Percentiles rank a stretch among this genome's conserved stretches.
These are phyloP conservation scores for Helogale parvula DNA, from an alignment of 2,113 vertebrate genomes.

Conservation along the genomic window DNA sequence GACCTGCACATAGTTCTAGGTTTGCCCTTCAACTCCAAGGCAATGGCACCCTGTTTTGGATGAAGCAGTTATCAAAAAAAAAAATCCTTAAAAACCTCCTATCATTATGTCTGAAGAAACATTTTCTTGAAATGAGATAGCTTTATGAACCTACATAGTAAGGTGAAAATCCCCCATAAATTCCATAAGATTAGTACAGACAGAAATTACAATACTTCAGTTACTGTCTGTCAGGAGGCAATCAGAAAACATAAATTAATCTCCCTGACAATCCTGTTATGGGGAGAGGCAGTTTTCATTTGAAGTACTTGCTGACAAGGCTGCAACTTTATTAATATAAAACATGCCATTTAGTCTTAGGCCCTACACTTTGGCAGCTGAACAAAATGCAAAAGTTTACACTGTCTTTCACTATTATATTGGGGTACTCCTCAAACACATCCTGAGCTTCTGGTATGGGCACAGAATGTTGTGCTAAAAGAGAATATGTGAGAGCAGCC, in stretches of 20 bases:
- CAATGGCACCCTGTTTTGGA: not conserved
- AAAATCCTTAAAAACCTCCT: constrained; percentile 2
- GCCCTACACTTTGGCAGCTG: constrained; percentile 17
- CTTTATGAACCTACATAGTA: not conserved
- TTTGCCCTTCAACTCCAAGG: not conserved
- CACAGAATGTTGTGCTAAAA: not conserved
- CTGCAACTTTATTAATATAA: constrained; percentile 12
- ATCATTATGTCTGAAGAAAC: not conserved
- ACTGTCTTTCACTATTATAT: not conserved
- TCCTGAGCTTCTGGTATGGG: not conserved
- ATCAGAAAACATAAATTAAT: constrained; percentile 50
- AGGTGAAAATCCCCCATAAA: constrained; percentile 7
- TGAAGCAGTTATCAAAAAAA: not conserved
- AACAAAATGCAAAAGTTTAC: constrained; percentile 25
- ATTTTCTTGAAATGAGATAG: constrained; percentile 37
- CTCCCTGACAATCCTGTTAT: constrained; percentile 1
- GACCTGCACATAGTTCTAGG: not conserved
- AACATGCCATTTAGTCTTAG: constrained; percentile 22
- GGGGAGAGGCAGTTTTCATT: constrained; percentile 50
- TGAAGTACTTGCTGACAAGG: constrained; percentile 57
- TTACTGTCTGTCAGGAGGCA: constrained; percentile 17
- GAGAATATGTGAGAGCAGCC: not conserved
- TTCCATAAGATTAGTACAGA: constrained; percentile 39
- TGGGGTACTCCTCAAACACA: not conserved
- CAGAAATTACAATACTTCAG: constrained; percentile 46